These are phyloP conservation scores for Diabrotica undecimpunctata DNA, from an alignment of 1,140 invertebrate species.

Conservation along the genomic window DNA sequence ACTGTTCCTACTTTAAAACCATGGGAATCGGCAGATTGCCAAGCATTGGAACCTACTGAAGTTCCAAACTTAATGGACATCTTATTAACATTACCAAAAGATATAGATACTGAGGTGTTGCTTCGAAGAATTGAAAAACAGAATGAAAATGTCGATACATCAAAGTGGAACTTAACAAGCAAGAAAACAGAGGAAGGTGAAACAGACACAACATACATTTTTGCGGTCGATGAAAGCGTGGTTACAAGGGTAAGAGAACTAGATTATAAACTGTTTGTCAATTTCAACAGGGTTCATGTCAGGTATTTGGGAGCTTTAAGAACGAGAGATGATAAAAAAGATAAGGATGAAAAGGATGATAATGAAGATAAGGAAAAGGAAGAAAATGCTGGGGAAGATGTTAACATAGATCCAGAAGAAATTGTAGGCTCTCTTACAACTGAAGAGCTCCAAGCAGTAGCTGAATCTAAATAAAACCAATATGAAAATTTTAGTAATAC, in stretches of 20 bases:
- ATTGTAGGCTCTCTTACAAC: neutral
- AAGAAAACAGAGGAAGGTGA: neutral
- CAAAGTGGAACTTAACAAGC: neutral
- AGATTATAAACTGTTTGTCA: neutral
- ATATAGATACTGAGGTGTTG: neutral
- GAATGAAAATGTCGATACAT: neutral
- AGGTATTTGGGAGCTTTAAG: neutral
- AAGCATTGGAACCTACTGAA: neutral
- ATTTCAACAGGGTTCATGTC: neutral
- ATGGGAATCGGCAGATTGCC: neutral
- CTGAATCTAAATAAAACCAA: neutral
- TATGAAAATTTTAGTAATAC: too few species aligned
- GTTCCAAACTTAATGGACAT: conserved; percentile 6
- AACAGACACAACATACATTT: neutral
- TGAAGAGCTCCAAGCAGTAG: neutral
- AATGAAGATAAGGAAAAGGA: neutral
- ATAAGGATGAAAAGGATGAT: neutral
- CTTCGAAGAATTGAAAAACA: neutral
- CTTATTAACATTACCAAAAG: neutral
- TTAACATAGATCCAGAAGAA: neutral
- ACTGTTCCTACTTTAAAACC: conserved; percentile 2
- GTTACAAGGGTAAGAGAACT: neutral
- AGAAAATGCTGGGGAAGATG: neutral
- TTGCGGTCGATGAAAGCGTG: neutral
- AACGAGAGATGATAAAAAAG: neutral